phyloP scores from a whole-genome alignment of 2,797 vertebrate genomes.

The Spinibarbus caldwelli region DNA sequence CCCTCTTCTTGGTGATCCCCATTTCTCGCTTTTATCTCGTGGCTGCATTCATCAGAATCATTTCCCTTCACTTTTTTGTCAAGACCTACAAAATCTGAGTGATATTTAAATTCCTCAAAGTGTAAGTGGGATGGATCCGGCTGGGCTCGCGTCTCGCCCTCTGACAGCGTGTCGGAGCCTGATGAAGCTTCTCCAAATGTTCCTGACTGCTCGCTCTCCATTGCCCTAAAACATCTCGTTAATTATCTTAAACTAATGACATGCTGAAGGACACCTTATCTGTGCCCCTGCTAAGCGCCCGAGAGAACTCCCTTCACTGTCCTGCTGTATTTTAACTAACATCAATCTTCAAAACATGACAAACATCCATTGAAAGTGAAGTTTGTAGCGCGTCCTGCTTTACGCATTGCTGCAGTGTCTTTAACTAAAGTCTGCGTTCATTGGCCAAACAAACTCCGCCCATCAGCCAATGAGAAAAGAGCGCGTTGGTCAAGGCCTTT shows the following conservation, averaged over 20 bases:
- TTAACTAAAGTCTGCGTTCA: conserved; percentile 25
- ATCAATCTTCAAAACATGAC: background rate
- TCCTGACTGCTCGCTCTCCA: conserved; percentile 52
- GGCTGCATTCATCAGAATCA: conserved; percentile 22
- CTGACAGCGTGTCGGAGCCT: conserved; percentile 67
- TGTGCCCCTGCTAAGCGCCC: background rate
- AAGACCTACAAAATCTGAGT: conserved; percentile 47
- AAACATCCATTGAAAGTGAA: background rate
- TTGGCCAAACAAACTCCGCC: conserved; percentile 37
- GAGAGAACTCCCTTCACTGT: background rate
- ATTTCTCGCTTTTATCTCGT: conserved; percentile 49
- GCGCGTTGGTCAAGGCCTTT: background rate
- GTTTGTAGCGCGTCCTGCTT: conserved; percentile 19
- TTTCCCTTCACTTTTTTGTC: conserved; percentile 39
- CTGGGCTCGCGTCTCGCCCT: conserved; percentile 57
- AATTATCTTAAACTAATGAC: conserved; percentile 11
- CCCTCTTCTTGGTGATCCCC: conserved; percentile 47
- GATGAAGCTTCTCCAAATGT: conserved; percentile 56
- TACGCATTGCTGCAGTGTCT: conserved; percentile 29
- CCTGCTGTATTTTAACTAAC: background rate
- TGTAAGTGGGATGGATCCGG: conserved; percentile 19
- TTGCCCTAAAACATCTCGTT: conserved; percentile 36
- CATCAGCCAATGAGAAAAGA: conserved; percentile 28
- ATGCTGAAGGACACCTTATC: background rate
- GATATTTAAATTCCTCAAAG: conserved; percentile 11